Conservation (phyloP, 1,140 invertebrate genomes). For the Batillaria attramentaria region DNA sequence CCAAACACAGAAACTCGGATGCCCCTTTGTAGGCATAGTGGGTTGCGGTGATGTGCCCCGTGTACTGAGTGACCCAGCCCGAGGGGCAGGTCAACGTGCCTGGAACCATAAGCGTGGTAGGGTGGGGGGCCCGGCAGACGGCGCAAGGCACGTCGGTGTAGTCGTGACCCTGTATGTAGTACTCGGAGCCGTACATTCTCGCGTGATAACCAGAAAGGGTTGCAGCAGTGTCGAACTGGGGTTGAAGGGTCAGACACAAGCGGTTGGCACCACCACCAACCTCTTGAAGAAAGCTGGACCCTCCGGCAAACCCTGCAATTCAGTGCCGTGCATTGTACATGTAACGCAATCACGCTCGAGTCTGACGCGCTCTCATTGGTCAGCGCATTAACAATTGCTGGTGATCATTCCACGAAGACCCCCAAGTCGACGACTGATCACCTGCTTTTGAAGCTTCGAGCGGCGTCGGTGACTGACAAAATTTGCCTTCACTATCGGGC, state of each 20-base stretch:
- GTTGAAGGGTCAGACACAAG: not conserved
- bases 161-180: not conserved
- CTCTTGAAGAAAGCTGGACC: too few relatives aligned
- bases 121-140: not conserved
- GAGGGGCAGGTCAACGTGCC: not conserved
- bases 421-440: too few relatives aligned
- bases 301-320: too few relatives aligned
- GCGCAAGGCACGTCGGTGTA: not conserved
- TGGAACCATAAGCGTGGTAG: not conserved
- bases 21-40: not conserved
- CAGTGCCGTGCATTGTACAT: too few relatives aligned
- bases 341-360: too few relatives aligned
- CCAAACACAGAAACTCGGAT: not conserved
- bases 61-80: not conserved
- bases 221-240: not conserved
- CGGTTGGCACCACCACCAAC: not conserved
- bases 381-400: too few relatives aligned
- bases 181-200: not conserved
- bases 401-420: too few relatives aligned
- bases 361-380: too few relatives aligned
- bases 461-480: too few relatives aligned
- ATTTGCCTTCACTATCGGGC: too few relatives aligned
- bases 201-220: not conserved
- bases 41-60: not conserved
- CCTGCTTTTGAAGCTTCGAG: too few relatives aligned